Evolutionary conservation across 2,113 vertebrate genomes (phyloP).

Genomic region (Oncorhynchus kisutch): DNA sequence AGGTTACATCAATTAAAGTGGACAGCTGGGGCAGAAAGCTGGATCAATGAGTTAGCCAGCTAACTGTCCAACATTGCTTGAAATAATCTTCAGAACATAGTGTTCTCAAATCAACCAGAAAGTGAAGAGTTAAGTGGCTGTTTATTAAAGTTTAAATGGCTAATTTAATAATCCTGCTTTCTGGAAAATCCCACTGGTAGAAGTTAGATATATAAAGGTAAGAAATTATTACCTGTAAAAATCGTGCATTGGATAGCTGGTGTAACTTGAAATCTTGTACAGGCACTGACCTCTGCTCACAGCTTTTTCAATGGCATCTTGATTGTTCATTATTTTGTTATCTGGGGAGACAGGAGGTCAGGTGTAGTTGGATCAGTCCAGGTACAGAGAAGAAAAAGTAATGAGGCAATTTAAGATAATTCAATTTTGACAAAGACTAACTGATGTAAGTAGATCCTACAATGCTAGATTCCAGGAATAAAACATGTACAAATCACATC

Average conservation of each 20-base stretch:
- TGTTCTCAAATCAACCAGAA: too few relatives aligned
- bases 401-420: background rate
- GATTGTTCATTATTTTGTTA: constrained; percentile 99
- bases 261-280: constrained; percentile 99
- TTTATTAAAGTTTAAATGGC: too few relatives aligned
- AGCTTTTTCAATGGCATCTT: constrained; percentile 99
- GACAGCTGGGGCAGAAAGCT: too few relatives aligned
- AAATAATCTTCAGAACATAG: too few relatives aligned
- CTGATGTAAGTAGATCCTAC: background rate
- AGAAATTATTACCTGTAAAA: constrained; percentile 92
- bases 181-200: background rate
- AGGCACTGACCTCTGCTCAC: constrained; percentile 99
- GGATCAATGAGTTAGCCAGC: too few relatives aligned
- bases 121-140: too few relatives aligned
- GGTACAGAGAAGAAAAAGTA: background rate
- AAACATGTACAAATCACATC: background rate
- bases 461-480: background rate
- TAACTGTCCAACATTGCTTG: too few relatives aligned
- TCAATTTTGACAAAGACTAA: background rate
- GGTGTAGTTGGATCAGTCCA: background rate
- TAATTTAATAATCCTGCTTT: background rate
- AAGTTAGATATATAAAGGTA: background rate
- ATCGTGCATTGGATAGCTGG: constrained; percentile 99
- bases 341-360: constrained; percentile 71
- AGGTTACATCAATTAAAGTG: background rate